Conservation (phyloP, 1,140 invertebrate species). For the Aphaenogaster floridana region DNA sequence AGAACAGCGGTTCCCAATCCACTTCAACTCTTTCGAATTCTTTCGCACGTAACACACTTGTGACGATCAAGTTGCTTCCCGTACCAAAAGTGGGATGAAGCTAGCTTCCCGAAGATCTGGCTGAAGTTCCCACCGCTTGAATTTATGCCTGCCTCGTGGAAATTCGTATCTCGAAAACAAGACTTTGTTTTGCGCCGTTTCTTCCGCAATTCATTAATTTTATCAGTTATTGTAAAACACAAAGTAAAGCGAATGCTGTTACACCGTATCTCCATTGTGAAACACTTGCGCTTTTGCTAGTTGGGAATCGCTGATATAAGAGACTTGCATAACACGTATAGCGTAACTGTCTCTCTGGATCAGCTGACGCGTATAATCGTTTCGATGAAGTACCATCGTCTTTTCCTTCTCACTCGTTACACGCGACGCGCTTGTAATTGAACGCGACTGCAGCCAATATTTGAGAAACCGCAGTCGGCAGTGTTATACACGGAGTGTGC, state of each 20-base stretch:
- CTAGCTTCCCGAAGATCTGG: background rate
- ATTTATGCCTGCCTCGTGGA: background rate
- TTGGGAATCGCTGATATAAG: conserved; percentile 27
- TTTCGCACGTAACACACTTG: background rate
- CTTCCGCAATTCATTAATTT: background rate
- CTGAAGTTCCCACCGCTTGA: background rate
- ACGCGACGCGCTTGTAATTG: conserved; percentile 17
- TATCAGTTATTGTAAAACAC: background rate
- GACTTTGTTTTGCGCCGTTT: background rate
- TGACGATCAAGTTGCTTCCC: background rate
- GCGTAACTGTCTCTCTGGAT: conserved; percentile 51
- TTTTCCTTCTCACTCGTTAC: conserved; percentile 29
- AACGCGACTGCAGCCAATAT: conserved; percentile 37
- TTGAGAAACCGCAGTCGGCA: conserved; percentile 36
- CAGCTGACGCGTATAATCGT: conserved; percentile 47
- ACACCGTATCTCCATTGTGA: background rate
- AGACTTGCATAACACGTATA: conserved; percentile 44
- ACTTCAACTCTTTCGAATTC: background rate
- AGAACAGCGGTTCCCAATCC: conserved; percentile 23
- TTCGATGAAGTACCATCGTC: conserved; percentile 54
- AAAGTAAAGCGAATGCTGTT: background rate
- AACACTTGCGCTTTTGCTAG: background rate
- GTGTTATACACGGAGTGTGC: background rate
- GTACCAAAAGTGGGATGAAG: background rate
- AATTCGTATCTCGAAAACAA: background rate